Conservation (phyloP, 37 sponge, comb jelly and placozoan species). For the Agelas oroides region DNA sequence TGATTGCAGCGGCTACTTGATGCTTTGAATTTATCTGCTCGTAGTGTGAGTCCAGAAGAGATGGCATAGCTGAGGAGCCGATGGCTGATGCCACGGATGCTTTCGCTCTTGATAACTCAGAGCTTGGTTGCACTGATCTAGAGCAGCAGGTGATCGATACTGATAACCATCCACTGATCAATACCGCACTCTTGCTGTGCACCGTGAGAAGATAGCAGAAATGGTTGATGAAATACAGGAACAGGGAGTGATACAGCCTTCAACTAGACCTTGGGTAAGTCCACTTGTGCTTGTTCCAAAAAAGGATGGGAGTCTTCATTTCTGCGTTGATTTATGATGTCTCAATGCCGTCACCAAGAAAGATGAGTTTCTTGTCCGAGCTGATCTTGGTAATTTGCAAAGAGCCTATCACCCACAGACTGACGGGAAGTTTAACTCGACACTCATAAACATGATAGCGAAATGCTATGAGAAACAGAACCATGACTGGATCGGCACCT, state of each 20-base stretch:
- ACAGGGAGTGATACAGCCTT: slow-evolving; percentile 1
- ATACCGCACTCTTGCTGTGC: too few species aligned
- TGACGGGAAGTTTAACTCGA: too few species aligned
- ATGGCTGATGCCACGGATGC: slow-evolving; percentile 23
- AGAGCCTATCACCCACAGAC: too few species aligned
- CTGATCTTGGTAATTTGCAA: too few species aligned
- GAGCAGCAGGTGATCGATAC: slow-evolving; percentile 38
- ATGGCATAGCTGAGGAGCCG: neutral
- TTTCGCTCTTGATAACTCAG: slow-evolving; percentile 38
- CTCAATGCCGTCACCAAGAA: slow-evolving; percentile 49
- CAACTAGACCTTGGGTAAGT: slow-evolving; percentile 51
- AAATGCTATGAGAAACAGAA: too few species aligned
- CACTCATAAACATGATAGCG: too few species aligned
- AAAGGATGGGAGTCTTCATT: slow-evolving; percentile 37
- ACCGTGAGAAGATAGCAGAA: too few species aligned
- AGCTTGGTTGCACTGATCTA: too few species aligned
- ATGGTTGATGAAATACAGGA: slow-evolving; percentile 47
- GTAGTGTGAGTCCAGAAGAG: neutral
- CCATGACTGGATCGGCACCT: too few species aligned
- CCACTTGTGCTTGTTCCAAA: slow-evolving; percentile 63
- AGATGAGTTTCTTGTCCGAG: too few species aligned
- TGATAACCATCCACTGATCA: too few species aligned
- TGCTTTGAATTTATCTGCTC: neutral
- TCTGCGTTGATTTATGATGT: slow-evolving; percentile 57
- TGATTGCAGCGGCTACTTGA: neutral